Percentiles rank a stretch among this genome's conserved stretches.
phyloP scores from a whole-genome alignment of 35 echinoderm and acorn worm genomes.

The Apostichopus japonicus region DNA sequence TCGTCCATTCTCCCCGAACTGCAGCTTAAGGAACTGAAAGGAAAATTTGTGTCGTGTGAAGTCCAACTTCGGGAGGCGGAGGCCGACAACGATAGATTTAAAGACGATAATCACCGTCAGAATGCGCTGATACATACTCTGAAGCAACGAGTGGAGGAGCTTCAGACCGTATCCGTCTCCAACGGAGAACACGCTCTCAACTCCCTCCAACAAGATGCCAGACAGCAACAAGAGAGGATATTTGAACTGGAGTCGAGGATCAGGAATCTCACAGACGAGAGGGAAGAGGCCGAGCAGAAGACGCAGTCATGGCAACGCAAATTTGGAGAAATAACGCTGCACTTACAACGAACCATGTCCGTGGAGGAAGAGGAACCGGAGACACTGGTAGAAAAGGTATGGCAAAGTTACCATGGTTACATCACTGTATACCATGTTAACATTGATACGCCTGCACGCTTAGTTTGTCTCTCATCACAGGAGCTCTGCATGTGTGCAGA shows the following conservation, averaged over 20 bases:
- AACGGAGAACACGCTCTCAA: slow-evolving; percentile 83
- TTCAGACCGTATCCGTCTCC: slow-evolving; percentile 34
- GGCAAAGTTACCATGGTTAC: neutral
- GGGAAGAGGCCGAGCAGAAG: slow-evolving; percentile 83
- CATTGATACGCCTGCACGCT: too few species aligned
- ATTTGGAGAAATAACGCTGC: slow-evolving; percentile 79
- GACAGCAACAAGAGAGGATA: slow-evolving; percentile 72
- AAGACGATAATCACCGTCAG: slow-evolving; percentile 70
- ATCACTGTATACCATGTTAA: too few species aligned
- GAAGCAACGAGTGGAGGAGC: slow-evolving; percentile 67
- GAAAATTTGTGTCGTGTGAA: slow-evolving; percentile 74
- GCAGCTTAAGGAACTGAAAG: slow-evolving; percentile 74
- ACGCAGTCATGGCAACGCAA: slow-evolving; percentile 61
- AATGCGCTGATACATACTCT: slow-evolving; percentile 73
- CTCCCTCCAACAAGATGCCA: slow-evolving; percentile 84
- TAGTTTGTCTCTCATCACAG: too few species aligned
- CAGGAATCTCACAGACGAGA: slow-evolving; percentile 68
- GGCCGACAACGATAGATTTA: slow-evolving; percentile 54
- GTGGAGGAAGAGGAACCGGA: slow-evolving; percentile 72
- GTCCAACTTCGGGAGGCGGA: slow-evolving; percentile 76
- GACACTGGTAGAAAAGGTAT: slow-evolving; percentile 72
- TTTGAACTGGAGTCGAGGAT: slow-evolving; percentile 88
- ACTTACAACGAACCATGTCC: slow-evolving; percentile 68
- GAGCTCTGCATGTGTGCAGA: too few species aligned
- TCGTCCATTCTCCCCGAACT: neutral